These are phyloP conservation scores for Aplysina aerophoba DNA, from an alignment of 37 sponge, comb jelly and placozoan genomes.

Conservation along the genomic window DNA sequence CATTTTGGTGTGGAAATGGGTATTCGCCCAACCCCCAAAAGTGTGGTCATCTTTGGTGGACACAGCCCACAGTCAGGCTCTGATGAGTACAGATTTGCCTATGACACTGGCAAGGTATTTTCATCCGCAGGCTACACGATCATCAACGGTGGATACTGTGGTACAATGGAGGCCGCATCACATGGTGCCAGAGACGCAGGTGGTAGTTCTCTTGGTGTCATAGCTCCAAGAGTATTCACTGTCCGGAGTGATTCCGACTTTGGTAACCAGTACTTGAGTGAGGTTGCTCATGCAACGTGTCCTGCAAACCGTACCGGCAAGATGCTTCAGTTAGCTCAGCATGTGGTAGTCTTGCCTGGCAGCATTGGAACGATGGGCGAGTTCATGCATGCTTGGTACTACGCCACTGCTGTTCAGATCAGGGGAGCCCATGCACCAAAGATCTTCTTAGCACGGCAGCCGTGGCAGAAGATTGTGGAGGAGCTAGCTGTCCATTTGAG, in stretches of 20 bases:
- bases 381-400: conserved; percentile 58
- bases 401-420: conserved; percentile 17
- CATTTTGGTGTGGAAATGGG: conserved; percentile 41
- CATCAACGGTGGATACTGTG: conserved; percentile 72
- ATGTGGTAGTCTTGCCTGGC: conserved; percentile 62
- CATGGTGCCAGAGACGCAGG: conserved; percentile 56
- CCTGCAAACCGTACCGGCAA: conserved; percentile 47
- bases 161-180: conserved; percentile 78
- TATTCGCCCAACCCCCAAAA: conserved; percentile 38
- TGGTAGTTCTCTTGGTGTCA: conserved; percentile 41
- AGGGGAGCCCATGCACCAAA: conserved; percentile 36
- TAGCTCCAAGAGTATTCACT: conserved; percentile 65
- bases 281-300: conserved; percentile 10
- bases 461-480: conserved; percentile 44
- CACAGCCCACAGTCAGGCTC: conserved; percentile 46
- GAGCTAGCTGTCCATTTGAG: not conserved
- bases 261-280: conserved; percentile 60
- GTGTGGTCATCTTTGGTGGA: conserved; percentile 70
- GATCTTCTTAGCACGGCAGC: conserved; percentile 46
- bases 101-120: conserved; percentile 43
- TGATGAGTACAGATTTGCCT: conserved; percentile 52
- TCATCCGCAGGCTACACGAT: conserved; percentile 65
- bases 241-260: too few relatives aligned
- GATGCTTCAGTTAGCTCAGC: conserved; percentile 47
- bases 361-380: conserved; percentile 78